phyloP scores from a whole-genome alignment of 2,113 vertebrate species.

The Helogale parvula region DNA sequence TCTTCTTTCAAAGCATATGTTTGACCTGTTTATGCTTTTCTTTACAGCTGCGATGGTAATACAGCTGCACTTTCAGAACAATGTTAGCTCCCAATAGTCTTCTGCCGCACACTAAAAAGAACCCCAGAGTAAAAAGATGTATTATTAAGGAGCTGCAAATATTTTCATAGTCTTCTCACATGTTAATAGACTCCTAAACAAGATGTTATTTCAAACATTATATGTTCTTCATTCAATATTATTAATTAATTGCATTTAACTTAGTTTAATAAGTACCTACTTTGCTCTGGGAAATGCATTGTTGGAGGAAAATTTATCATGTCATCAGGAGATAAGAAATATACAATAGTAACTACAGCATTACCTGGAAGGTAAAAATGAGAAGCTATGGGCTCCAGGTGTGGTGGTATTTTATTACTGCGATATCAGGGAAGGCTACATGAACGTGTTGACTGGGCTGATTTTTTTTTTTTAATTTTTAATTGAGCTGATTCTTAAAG shows the following conservation, averaged over 20 bases:
- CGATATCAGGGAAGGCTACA: not conserved
- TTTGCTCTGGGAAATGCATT: not conserved
- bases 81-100: not conserved
- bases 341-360: not conserved
- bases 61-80: slow-evolving; percentile 10
- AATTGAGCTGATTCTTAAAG: not conserved
- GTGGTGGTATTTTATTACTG: not conserved
- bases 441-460: not conserved
- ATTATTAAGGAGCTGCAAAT: not conserved
- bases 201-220: not conserved
- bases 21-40: slow-evolving; percentile 25
- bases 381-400: not conserved
- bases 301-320: not conserved
- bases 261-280: not conserved
- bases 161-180: not conserved
- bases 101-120: not conserved
- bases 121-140: not conserved
- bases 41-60: slow-evolving; percentile 25
- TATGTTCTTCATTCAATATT: slow-evolving; percentile 19
- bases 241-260: slow-evolving; percentile 3
- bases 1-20: slow-evolving; percentile 33
- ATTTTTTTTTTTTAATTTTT: not conserved
- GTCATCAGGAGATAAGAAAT: not conserved
- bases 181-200: not conserved
- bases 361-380: not conserved